A percentile compares a stretch with the other conserved stretches of the same genome.
These are phyloP conservation scores for Enteromius thamalakanensis DNA, from an alignment of 2,797 vertebrate genomes.

Conservation along the genomic window DNA sequence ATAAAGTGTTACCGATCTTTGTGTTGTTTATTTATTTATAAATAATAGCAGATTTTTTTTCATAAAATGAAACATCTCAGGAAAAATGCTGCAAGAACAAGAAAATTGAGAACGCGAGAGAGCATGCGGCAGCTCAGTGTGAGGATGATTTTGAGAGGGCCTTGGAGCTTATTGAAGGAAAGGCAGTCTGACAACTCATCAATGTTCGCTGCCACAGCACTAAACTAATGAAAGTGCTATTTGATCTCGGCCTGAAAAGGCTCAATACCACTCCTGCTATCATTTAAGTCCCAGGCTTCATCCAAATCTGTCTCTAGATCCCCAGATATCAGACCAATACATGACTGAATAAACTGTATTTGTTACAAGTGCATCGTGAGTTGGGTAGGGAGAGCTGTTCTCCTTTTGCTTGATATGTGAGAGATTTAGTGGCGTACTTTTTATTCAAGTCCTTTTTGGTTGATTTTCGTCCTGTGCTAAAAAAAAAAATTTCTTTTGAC, in stretches of 20 bases:
- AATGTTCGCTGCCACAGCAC: constrained; percentile 79
- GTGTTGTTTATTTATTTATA: background rate
- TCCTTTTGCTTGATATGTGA: constrained; percentile 22
- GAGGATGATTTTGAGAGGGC: constrained; percentile 83
- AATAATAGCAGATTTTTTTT: background rate
- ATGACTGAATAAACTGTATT: constrained; percentile 80
- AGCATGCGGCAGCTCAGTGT: constrained; percentile 67
- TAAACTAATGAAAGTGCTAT: constrained; percentile 85
- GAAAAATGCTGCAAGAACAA: background rate
- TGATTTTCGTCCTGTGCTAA: background rate
- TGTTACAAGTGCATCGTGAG: constrained; percentile 71
- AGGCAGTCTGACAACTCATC: constrained; percentile 84
- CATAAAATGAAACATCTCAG: background rate
- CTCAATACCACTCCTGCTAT: constrained; percentile 82
- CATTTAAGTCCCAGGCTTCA: constrained; percentile 81
- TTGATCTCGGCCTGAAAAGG: constrained; percentile 74
- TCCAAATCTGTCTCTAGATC: constrained; percentile 80
- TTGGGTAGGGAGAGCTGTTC: constrained; percentile 69
- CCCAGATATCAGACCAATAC: constrained; percentile 77
- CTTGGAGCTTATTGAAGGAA: constrained; percentile 80
- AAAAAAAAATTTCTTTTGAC: background rate
- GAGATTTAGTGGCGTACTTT: background rate
- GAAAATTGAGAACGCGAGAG: background rate
- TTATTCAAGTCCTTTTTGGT: background rate
- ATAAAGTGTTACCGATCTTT: background rate